phyloP scores from a whole-genome alignment of 2,888 invertebrate genomes.

The Callyntrura sp. region DNA sequence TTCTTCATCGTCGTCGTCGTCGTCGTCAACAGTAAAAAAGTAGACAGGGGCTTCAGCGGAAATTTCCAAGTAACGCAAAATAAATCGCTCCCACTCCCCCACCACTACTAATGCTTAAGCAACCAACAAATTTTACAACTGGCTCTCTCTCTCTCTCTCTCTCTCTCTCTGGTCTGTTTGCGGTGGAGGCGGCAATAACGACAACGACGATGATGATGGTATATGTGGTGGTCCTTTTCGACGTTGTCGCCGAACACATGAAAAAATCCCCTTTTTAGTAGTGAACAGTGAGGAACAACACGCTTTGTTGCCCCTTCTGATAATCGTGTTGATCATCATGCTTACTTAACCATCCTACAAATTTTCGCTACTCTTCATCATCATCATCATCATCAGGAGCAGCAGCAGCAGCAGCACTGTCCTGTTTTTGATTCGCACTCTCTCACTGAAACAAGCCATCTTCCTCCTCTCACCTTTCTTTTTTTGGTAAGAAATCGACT shows the following conservation, averaged over 20 bases:
- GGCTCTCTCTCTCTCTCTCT: too few relatives aligned
- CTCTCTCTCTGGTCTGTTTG: too few relatives aligned
- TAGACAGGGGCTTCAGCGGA: constrained; percentile 40
- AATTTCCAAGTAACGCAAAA: constrained; percentile 31
- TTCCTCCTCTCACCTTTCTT: constrained; percentile 23
- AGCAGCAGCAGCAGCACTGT: too few relatives aligned
- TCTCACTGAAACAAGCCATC: background rate
- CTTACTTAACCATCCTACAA: constrained; percentile 38
- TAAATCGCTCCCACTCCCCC: background rate
- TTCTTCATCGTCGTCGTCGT: constrained; percentile 11
- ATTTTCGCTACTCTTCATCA: constrained; percentile 27
- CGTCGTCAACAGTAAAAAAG: constrained; percentile 25
- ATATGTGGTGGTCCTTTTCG: constrained; percentile 38
- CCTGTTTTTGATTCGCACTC: constrained; percentile 41
- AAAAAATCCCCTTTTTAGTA: too few relatives aligned
- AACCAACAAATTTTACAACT: background rate
- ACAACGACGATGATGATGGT: background rate
- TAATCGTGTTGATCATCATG: constrained; percentile 12
- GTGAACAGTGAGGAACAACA: background rate
- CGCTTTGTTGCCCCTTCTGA: constrained; percentile 52
- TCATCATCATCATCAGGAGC: too few relatives aligned
- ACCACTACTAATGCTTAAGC: background rate
- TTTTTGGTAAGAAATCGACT: constrained; percentile 9
- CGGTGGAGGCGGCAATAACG: too few relatives aligned
- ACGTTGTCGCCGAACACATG: background rate